phyloP scores from a whole-genome alignment of 2,797 vertebrate species.

The Prunella strophiata region DNA sequence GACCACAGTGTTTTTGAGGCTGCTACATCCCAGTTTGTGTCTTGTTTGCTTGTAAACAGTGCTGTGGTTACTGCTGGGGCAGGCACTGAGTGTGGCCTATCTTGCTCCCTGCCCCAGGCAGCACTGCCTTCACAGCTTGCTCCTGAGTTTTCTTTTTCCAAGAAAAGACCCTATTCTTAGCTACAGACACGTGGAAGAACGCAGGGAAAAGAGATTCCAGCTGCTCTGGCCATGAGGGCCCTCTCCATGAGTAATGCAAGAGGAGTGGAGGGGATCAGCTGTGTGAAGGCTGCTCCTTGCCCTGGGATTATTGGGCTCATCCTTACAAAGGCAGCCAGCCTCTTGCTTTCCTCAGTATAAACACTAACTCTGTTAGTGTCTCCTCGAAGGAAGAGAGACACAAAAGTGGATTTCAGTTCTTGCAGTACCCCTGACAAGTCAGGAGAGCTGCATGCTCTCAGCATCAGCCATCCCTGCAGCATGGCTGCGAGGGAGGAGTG shows the following conservation, averaged over 20 bases:
- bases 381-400: background rate
- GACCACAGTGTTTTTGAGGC: background rate
- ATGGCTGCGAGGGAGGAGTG: fast-evolving
- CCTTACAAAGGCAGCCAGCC: background rate
- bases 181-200: background rate
- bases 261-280: background rate
- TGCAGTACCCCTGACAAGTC: background rate
- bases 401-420: background rate
- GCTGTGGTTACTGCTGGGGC: background rate
- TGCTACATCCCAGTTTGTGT: background rate
- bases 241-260: background rate
- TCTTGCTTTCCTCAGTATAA: background rate
- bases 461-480: background rate
- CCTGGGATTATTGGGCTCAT: background rate
- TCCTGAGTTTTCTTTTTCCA: background rate
- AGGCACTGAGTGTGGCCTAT: background rate
- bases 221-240: background rate
- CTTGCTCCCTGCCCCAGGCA: background rate
- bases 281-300: background rate
- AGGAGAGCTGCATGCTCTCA: background rate
- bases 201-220: constrained; percentile 47
- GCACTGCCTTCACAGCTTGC: background rate
- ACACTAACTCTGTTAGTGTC: background rate
- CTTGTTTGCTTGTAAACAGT: background rate
- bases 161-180: constrained; percentile 33